Conservation (phyloP, 2,888 invertebrate species). For the Acanthosepion esculentum region DNA sequence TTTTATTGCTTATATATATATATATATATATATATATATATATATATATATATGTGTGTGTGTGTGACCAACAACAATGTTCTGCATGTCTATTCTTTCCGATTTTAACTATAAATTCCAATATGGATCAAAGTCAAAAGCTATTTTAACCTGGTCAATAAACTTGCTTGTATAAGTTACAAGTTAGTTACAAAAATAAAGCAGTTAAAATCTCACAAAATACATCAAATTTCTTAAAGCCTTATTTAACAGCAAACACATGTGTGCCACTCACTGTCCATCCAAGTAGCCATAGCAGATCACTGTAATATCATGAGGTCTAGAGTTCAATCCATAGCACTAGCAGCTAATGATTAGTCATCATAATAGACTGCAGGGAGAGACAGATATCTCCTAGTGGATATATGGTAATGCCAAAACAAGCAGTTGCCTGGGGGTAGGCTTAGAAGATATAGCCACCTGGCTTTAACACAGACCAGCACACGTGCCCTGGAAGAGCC, state of each 20-base stretch:
- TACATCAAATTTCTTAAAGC: not conserved
- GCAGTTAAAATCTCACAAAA: not conserved
- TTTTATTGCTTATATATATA: not conserved
- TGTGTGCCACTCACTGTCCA: not conserved
- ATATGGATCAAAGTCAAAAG: not conserved
- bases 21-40: too few relatives aligned
- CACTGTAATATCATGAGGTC: not conserved
- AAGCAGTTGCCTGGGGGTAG: not conserved
- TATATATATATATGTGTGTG: too few relatives aligned
- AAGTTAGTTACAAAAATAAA: not conserved
- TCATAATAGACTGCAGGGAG: not conserved
- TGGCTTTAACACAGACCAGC: not conserved
- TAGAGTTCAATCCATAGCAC: not conserved
- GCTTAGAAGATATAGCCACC: not conserved
- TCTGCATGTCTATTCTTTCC: not conserved
- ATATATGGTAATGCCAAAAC: not conserved
- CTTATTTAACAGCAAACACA: not conserved
- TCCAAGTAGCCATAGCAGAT: not conserved
- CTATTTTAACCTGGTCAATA: not conserved
- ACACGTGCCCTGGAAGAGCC: not conserved
- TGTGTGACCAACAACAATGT: not conserved
- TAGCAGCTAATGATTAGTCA: not conserved
- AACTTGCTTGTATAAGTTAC: not conserved
- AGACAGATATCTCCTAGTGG: not conserved
- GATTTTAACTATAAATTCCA: too few relatives aligned